Base-by-base conservation (phyloP, 2,113 vertebrate species). In the Ptilorrhoa leucosticta region DNA sequence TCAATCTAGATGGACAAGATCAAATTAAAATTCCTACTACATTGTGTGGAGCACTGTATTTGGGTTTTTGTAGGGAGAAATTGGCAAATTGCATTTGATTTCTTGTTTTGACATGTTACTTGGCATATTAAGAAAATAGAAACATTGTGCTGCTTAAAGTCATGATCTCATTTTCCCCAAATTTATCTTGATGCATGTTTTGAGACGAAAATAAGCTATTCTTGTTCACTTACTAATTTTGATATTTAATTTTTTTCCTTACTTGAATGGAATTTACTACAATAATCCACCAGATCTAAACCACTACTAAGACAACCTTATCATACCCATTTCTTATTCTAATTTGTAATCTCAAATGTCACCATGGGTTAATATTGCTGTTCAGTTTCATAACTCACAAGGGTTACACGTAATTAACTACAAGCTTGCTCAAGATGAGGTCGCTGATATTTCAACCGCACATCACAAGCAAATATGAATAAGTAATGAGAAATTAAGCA, bases 51-150 rank as follows among this genome's bases (percentile, higher is more conserved):
- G 19, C 37, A 87, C 17, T 76, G 73, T 77, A 69, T 91, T 92
- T 87, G 37, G 65, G 26, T 24, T 71, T 94, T 88, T 79, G 53
- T n/a, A 92, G 58, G 26, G 68, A 90, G 65, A 71, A 96, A 94
- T 48, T 79, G 54, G 61, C 70, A 96, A 96, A 91, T 88, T 70
- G 47, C 47, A 85, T 87, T 85, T 95, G 48, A 90, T 94, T 93
- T 94, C 80, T 94, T 96, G 81, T 95, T 95, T 96, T 94, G 89
- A 95, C 83, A 80, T 69, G 35, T 77, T 73, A 77, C 63, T 70
- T 83, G 87, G 75, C 73, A 70, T 85, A 94, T 86, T 94, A 95
- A 95, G 82, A 88, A 96, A 91, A 82, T 2, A 80, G 70, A 57
- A 96, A 86, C 27, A 73, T 83, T 80, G 40, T 61, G 37, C 30